Conservation (phyloP, 2,113 vertebrate genomes). For the Prietella phreatophila region DNA sequence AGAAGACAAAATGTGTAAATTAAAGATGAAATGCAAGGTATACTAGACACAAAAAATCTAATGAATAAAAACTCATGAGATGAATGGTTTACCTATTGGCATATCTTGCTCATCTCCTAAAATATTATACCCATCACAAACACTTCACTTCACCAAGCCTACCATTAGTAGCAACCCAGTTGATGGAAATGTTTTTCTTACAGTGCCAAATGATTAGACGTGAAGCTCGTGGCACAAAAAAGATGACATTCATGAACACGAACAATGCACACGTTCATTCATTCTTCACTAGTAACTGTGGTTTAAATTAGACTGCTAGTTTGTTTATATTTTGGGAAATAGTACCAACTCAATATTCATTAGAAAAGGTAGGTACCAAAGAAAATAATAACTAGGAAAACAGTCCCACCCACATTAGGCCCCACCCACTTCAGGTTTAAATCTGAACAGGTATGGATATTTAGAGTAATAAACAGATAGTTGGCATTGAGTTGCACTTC, state of each 20-base stretch:
- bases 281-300: not conserved
- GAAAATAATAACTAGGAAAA: not conserved
- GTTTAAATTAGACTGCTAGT: not conserved
- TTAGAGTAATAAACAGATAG: constrained; percentile 60
- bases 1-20: not conserved
- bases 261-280: not conserved
- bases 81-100: not conserved
- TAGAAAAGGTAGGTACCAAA: too few species aligned
- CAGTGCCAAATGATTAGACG: not conserved
- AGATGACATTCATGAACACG: not conserved
- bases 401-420: not conserved
- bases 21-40: not conserved
- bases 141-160: not conserved
- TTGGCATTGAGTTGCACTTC: constrained; percentile 42
- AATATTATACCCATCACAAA: not conserved
- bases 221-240: not conserved
- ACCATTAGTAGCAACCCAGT: not conserved
- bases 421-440: not conserved
- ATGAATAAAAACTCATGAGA: not conserved
- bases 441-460: not conserved
- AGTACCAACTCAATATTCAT: too few species aligned
- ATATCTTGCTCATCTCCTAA: not conserved
- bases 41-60: not conserved
- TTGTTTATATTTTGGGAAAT: not conserved
- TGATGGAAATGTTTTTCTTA: not conserved